A percentile compares a stretch with the other conserved stretches of the same genome.
Evolutionary conservation across 64 coral and sea anemone genomes (phyloP).

Genomic region (Stichodactyla mertensii): DNA sequence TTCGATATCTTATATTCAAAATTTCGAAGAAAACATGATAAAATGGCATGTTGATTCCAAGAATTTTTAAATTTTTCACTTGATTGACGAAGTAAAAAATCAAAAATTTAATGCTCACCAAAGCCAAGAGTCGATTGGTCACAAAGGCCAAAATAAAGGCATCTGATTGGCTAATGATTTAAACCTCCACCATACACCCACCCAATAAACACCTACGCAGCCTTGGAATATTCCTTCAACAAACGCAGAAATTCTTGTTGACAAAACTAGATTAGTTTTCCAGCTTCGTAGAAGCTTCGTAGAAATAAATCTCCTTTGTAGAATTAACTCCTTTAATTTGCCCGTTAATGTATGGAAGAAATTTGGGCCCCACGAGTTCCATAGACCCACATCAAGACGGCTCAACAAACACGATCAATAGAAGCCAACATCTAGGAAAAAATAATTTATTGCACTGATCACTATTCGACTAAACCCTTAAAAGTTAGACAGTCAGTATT

Average conservation of each 20-base stretch:
- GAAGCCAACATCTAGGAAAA: neutral
- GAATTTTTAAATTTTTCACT: neutral
- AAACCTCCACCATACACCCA: neutral
- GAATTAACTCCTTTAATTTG: neutral
- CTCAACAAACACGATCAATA: neutral
- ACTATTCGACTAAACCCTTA: neutral
- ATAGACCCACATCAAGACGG: neutral
- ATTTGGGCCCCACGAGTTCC: neutral
- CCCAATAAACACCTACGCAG: neutral
- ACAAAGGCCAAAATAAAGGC: neutral
- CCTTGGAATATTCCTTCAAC: neutral
- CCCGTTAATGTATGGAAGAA: neutral
- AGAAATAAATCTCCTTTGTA: neutral
- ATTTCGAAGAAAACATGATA: neutral
- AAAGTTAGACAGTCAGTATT: neutral
- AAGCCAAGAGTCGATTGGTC: neutral
- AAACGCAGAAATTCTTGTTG: neutral
- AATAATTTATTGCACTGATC: constrained; percentile 9
- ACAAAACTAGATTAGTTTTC: neutral
- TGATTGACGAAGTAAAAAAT: neutral
- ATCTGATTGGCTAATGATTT: neutral
- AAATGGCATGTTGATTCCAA: neutral
- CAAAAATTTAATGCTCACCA: neutral
- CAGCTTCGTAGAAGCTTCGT: too few species aligned
- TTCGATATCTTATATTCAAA: neutral